Conservation (phyloP, 2,888 invertebrate species). For the Oxycera nigricornis region DNA sequence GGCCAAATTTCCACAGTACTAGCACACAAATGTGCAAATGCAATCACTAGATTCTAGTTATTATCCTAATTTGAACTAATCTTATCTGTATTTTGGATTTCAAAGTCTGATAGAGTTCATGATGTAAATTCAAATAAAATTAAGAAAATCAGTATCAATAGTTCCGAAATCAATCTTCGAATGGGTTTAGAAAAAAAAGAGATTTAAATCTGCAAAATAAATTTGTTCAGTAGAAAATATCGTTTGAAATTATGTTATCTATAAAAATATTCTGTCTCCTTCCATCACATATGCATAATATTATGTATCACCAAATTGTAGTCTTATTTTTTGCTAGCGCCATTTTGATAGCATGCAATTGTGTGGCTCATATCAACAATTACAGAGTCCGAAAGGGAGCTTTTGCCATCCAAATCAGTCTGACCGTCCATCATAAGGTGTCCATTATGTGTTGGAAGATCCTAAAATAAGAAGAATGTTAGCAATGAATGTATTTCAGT, state of each 20-base stretch:
- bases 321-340: slow-evolving; percentile 45
- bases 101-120: neutral
- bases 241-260: neutral
- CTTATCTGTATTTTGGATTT: neutral
- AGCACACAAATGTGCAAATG: slow-evolving; percentile 18
- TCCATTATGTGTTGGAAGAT: slow-evolving; percentile 62
- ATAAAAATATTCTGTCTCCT: slow-evolving; percentile 31
- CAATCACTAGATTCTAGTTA: slow-evolving; percentile 23
- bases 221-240: neutral
- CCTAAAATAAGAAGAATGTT: slow-evolving; percentile 30
- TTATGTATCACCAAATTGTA: slow-evolving; percentile 23
- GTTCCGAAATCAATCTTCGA: neutral
- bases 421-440: slow-evolving; percentile 63
- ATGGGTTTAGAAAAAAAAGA: neutral
- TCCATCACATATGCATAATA: slow-evolving; percentile 27
- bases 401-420: slow-evolving; percentile 64
- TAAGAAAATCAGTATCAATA: neutral
- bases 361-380: slow-evolving; percentile 66
- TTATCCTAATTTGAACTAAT: slow-evolving; percentile 31
- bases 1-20: slow-evolving; percentile 19
- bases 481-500: neutral
- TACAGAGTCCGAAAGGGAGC: slow-evolving; percentile 66
- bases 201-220: slow-evolving; percentile 22
- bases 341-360: slow-evolving; percentile 49
- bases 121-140: neutral